Base-by-base conservation (phyloP, 2,888 invertebrate species). In the Orchestes rusci region DNA sequence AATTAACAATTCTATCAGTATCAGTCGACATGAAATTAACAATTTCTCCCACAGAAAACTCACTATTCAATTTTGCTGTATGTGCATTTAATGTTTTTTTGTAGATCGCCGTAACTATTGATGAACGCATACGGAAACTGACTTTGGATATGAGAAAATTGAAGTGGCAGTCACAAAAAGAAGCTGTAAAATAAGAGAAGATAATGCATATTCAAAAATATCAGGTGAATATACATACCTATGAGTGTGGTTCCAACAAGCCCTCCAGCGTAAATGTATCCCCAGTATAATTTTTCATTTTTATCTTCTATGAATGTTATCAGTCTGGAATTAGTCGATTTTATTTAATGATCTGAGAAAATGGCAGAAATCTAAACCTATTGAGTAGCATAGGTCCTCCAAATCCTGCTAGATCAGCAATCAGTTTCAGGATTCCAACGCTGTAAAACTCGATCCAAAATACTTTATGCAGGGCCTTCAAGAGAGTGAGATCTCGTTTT, bases 21-120 rank as follows among this genome's bases (percentile, higher is more conserved):
- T 99, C 97, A 0, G 93, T 93, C 19, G 94, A 95, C 88, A 97
- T 93, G 56, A 92, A 88, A 69, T 97, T 97, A 2, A 95, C 79
- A 44, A 97, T 84, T 72, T 96, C 89, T 0, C 96, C 96, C 29
- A 84, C 74, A 10, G 73, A 75, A 63, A 73, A 76, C 43, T 59
- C 63, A 48, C 58, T 68, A 56, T 59, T 68, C 53, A 59, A 59
- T 43, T 58, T 59, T 53, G 64, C 63, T 8, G 60, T 56, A 42
- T 63, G 59, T n/a, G 67, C 66, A 16, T 69, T 68, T 17, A 84
- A 64, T 7, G 77, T 75, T 65, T 84, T 84, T 51, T 82, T 75
- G 60, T 95, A 91, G 47, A 92, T 76, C 10, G 84, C 79, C 3
- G 88, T 84, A 1, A 95, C 79, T 27, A 96, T 72, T 1, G 91